A percentile compares a stretch with the other conserved stretches of the same genome.
These are phyloP conservation scores for Drosophila mimetica DNA, from an alignment of 2,888 invertebrate genomes.

Conservation along the genomic window DNA sequence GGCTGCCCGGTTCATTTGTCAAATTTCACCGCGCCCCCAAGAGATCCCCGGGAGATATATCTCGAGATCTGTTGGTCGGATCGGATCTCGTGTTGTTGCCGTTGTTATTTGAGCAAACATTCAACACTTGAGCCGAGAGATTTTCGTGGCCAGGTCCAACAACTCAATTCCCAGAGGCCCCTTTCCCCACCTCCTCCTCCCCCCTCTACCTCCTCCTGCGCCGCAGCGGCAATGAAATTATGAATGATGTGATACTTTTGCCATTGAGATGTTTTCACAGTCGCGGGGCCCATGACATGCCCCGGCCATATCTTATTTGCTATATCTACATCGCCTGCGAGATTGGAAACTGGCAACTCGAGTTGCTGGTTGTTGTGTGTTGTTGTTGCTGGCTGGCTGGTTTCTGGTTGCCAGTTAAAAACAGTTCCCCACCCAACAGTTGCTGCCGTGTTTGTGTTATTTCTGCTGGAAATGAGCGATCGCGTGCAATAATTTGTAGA, in stretches of 20 bases:
- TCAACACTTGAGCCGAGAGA: slow-evolving; percentile 78
- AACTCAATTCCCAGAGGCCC: slow-evolving; percentile 64
- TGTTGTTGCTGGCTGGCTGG: slow-evolving; percentile 24
- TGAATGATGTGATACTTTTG: slow-evolving; percentile 82
- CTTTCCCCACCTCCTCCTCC: slow-evolving; percentile 6
- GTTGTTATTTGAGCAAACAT: slow-evolving; percentile 81
- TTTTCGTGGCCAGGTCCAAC: slow-evolving; percentile 77
- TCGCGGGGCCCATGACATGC: slow-evolving; percentile 78
- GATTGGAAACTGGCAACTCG: slow-evolving; percentile 50
- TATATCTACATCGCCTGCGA: slow-evolving; percentile 76
- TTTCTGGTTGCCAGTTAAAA: slow-evolving; percentile 15
- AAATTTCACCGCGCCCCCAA: slow-evolving; percentile 77
- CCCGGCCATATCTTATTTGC: slow-evolving; percentile 75
- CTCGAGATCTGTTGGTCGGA: slow-evolving; percentile 36
- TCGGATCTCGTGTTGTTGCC: slow-evolving; percentile 47
- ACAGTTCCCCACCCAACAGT: slow-evolving; percentile 25
- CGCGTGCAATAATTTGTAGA: slow-evolving; percentile 77
- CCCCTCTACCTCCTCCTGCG: slow-evolving; percentile 40
- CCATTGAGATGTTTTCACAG: slow-evolving; percentile 80
- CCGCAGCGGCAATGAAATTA: slow-evolving; percentile 77
- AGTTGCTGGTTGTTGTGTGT: slow-evolving; percentile 39
- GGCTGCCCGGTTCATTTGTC: slow-evolving; percentile 69
- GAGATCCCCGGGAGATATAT: slow-evolving; percentile 54
- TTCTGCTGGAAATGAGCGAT: slow-evolving; percentile 79
- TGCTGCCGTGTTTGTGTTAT: slow-evolving; percentile 71